phyloP scores from a whole-genome alignment of 2,797 vertebrate genomes.

The Crenichthys baileyi region DNA sequence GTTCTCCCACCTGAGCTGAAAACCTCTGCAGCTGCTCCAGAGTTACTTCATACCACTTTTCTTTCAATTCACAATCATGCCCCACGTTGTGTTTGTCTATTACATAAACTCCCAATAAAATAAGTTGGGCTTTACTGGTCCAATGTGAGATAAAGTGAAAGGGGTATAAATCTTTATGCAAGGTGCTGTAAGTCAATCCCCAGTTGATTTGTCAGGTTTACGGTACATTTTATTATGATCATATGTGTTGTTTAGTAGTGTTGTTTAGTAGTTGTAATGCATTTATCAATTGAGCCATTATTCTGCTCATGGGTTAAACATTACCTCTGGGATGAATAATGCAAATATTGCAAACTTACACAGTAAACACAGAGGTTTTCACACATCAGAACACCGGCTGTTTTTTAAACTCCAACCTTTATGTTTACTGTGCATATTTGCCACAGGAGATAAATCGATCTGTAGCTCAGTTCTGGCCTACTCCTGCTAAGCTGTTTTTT shows the following conservation, averaged over 20 bases:
- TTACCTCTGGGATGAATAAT: conserved; percentile 1
- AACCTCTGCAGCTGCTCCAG: not conserved
- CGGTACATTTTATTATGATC: not conserved
- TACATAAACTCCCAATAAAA: not conserved
- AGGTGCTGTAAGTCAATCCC: not conserved
- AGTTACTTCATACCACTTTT: not conserved
- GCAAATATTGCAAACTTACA: conserved; percentile 10
- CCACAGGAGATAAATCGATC: not conserved
- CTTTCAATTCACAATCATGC: not conserved
- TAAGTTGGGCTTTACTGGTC: not conserved
- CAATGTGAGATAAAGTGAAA: not conserved
- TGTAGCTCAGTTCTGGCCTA: not conserved
- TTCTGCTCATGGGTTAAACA: not conserved
- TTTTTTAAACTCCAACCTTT: not conserved
- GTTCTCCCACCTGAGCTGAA: not conserved
- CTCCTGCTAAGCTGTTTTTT: not conserved
- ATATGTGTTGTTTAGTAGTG: not conserved
- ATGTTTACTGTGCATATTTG: not conserved
- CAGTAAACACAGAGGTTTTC: not conserved
- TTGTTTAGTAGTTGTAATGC: not conserved
- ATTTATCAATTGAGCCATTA: conserved; percentile 1
- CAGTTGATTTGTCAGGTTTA: not conserved
- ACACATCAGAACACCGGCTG: conserved; percentile 1
- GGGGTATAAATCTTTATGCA: not conserved
- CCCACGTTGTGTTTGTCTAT: not conserved